phyloP scores from a whole-genome alignment of 2,797 vertebrate species.

The Morelia viridis region DNA sequence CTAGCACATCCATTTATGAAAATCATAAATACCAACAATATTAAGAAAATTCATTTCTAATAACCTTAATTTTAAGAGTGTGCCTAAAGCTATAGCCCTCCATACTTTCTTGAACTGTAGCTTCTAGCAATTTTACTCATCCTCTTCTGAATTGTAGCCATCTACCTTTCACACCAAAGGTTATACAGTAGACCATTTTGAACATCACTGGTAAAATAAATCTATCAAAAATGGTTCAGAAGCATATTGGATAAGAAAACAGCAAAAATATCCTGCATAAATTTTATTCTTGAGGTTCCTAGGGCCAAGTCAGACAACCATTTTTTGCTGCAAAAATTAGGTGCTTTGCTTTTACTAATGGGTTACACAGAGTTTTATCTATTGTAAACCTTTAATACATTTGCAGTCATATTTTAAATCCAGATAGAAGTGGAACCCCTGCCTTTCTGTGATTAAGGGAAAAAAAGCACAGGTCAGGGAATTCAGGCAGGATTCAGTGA shows the following conservation, averaged over 20 bases:
- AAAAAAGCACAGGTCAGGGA: background rate
- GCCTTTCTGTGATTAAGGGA: background rate
- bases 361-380: background rate
- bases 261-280: background rate
- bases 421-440: background rate
- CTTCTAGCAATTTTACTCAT: background rate
- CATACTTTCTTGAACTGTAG: background rate
- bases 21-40: background rate
- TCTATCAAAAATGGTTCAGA: background rate
- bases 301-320: background rate
- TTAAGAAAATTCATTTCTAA: background rate
- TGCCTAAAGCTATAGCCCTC: background rate
- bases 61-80: background rate
- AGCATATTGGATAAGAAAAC: background rate
- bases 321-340: background rate
- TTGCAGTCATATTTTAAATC: background rate
- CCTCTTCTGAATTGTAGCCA: background rate
- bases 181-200: background rate
- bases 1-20: constrained; percentile 22
- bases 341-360: background rate
- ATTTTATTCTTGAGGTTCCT: background rate
- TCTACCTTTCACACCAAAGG: background rate
- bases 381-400: background rate
- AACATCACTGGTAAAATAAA: background rate
- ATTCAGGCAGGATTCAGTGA: background rate